Conservation (phyloP, 2,888 invertebrate species). For the Megamerina dolium region DNA sequence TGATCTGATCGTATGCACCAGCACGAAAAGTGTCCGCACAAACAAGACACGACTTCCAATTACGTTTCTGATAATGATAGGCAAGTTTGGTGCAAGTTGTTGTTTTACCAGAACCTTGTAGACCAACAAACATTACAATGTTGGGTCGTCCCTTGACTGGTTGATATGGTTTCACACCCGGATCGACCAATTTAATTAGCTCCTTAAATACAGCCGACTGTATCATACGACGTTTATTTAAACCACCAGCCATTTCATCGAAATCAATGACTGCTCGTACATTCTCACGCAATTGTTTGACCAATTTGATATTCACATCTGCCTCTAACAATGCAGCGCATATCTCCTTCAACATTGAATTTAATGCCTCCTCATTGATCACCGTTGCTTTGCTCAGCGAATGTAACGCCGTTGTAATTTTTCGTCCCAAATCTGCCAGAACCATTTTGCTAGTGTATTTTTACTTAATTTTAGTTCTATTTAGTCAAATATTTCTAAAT, state of each 20-base stretch:
- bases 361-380: slow-evolving; percentile 97
- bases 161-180: slow-evolving; percentile 93
- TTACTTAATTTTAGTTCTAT: too few relatives aligned
- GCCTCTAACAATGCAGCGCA: slow-evolving; percentile 96
- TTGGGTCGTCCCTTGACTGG: slow-evolving; percentile 93
- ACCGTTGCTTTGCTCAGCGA: slow-evolving; percentile 96
- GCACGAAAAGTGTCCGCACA: slow-evolving; percentile 99
- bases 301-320: slow-evolving; percentile 92
- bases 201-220: slow-evolving; percentile 99
- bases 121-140: slow-evolving; percentile 98
- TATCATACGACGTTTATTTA: slow-evolving; percentile 97
- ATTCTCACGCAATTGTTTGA: slow-evolving; percentile 95
- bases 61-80: slow-evolving; percentile 96
- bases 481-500: too few relatives aligned
- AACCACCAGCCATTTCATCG: slow-evolving; percentile 98
- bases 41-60: slow-evolving; percentile 98
- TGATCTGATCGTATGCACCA: slow-evolving; percentile 98
- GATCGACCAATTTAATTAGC: slow-evolving; percentile 95
- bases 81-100: slow-evolving; percentile 99
- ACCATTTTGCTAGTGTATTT: too few relatives aligned
- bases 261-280: slow-evolving; percentile 96
- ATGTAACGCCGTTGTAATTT: slow-evolving; percentile 96
- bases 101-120: slow-evolving; percentile 99
- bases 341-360: slow-evolving; percentile 98
- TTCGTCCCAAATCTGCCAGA: slow-evolving; percentile 98